Percentiles rank a stretch among this genome's conserved stretches.
Evolutionary conservation across 2,797 vertebrate genomes (phyloP).

Genomic region (Helostoma temminkii): DNA sequence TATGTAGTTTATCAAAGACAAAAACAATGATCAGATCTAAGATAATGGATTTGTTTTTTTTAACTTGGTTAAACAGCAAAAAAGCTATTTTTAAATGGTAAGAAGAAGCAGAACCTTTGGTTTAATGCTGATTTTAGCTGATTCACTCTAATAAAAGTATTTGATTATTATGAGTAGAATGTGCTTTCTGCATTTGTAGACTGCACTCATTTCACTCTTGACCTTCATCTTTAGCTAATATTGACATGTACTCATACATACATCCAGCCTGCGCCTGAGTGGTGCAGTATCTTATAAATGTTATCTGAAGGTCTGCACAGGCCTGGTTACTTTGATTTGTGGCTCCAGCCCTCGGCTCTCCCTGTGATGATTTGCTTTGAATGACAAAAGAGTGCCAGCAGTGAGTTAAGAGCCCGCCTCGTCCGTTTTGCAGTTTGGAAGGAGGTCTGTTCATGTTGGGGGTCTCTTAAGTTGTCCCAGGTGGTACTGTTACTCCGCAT

Average conservation of each 20-base stretch:
- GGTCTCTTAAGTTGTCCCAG: conserved; percentile 68
- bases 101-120: too few relatives aligned
- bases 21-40: too few relatives aligned
- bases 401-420: conserved; percentile 68
- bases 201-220: not conserved
- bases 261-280: conserved; percentile 4
- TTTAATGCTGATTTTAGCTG: too few relatives aligned
- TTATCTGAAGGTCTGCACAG: conserved; percentile 19
- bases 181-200: too few relatives aligned
- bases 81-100: too few relatives aligned
- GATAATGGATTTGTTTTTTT: too few relatives aligned
- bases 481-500: conserved; percentile 61
- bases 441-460: conserved; percentile 57
- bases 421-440: conserved; percentile 59
- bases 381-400: conserved; percentile 79
- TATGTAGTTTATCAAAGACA: too few relatives aligned
- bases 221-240: conserved; percentile 9
- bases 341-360: conserved; percentile 53
- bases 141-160: too few relatives aligned
- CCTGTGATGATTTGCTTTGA: conserved; percentile 65
- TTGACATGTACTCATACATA: not conserved
- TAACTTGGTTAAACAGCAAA: too few relatives aligned
- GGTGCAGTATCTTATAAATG: conserved; percentile 21
- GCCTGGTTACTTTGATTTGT: conserved; percentile 6
- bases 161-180: too few relatives aligned